A percentile compares a stretch with the other conserved stretches of the same genome.
Conservation (phyloP, 2,113 vertebrate genomes). For the Jaculus jaculus region DNA sequence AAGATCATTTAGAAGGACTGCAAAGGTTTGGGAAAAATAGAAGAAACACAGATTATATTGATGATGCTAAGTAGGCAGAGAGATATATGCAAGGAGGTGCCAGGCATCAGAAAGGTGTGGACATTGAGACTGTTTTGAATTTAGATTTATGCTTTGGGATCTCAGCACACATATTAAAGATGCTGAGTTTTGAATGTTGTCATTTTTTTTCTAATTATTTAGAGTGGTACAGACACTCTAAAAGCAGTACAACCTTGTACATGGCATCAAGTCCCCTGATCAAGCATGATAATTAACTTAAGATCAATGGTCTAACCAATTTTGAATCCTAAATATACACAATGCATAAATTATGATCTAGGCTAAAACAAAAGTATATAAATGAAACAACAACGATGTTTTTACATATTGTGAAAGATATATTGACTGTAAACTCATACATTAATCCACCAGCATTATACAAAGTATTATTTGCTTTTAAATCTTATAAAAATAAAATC, state of each 20-base stretch:
- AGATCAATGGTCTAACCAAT: background rate
- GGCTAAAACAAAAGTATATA: background rate
- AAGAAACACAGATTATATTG: background rate
- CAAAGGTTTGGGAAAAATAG: background rate
- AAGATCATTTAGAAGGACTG: background rate
- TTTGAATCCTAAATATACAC: background rate
- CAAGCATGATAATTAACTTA: background rate
- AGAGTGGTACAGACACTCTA: too few species aligned
- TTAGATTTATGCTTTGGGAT: background rate
- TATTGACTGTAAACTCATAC: background rate
- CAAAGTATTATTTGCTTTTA: background rate
- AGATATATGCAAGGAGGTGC: background rate
- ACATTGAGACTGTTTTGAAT: background rate
- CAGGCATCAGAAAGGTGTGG: background rate
- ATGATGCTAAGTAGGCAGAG: background rate
- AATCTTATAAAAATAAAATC: background rate
- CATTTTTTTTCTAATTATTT: background rate
- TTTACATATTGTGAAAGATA: background rate
- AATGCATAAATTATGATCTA: background rate
- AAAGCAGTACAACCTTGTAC: rapidly evolving
- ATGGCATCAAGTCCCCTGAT: background rate
- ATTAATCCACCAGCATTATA: background rate
- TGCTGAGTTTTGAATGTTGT: background rate
- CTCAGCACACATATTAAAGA: background rate
- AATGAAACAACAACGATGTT: background rate